Conservation (phyloP, 1,140 invertebrate genomes). For the Vanessa atalanta region DNA sequence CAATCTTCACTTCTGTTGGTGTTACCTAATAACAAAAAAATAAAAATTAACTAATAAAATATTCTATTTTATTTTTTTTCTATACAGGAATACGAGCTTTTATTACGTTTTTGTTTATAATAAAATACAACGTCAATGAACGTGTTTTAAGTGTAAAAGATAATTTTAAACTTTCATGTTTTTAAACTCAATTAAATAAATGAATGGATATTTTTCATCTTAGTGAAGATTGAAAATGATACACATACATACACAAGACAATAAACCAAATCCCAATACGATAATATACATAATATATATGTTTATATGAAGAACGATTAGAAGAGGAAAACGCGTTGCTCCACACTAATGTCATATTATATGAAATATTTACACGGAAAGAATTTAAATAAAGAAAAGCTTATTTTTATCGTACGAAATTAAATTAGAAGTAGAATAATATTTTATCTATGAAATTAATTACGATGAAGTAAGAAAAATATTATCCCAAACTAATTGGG, state of each 20-base stretch:
- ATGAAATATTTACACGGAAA: no score
- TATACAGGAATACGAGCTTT: not conserved
- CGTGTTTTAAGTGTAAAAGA: not conserved
- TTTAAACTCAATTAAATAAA: not conserved
- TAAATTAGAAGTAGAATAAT: no score
- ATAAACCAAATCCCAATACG: constrained; percentile 13
- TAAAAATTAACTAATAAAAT: not conserved
- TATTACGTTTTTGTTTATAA: not conserved
- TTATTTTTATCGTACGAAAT: no score
- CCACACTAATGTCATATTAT: not conserved
- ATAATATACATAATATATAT: constrained; percentile 1
- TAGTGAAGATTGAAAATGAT: constrained; percentile 35
- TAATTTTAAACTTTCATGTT: not conserved
- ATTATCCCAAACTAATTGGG: no score
- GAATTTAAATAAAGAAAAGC: no score
- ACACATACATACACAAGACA: constrained; percentile 18
- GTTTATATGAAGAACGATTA: constrained; percentile 13
- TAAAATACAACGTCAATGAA: not conserved
- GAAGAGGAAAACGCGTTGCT: not conserved
- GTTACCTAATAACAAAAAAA: constrained; percentile 4
- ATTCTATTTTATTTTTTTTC: not conserved
- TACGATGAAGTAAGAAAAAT: no score
- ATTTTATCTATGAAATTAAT: no score
- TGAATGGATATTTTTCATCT: not conserved
- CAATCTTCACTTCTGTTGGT: constrained; percentile 31